Conservation (phyloP, 2,113 vertebrate species). For the Scalopus aquaticus region DNA sequence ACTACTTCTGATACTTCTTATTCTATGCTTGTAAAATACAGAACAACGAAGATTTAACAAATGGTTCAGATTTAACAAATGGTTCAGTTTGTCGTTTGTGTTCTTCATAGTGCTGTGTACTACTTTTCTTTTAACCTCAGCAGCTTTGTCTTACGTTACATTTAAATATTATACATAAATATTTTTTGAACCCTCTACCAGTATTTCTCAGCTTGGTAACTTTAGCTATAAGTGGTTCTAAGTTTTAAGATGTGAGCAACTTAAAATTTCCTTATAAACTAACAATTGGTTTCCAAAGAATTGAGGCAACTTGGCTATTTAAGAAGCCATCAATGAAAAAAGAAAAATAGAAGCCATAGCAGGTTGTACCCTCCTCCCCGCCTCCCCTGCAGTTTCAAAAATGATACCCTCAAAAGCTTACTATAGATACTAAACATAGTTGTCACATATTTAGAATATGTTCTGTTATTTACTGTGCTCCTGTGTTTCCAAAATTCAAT, state of each 20-base stretch:
- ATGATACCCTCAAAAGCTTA: background rate
- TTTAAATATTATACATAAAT: background rate
- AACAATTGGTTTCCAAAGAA: conserved; percentile 30
- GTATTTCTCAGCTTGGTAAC: background rate
- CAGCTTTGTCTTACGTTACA: background rate
- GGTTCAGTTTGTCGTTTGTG: background rate
- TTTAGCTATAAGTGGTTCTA: conserved; percentile 5
- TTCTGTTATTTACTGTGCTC: background rate
- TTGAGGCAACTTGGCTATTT: background rate
- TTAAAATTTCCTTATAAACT: background rate
- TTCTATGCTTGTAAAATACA: background rate
- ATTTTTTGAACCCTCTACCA: background rate
- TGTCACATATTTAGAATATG: conserved; percentile 17
- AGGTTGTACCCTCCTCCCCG: background rate
- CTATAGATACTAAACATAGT: conserved; percentile 8
- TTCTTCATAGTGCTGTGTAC: conserved; percentile 10
- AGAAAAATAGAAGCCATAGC: background rate
- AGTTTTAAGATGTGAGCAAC: conserved; percentile 4
- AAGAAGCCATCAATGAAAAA: conserved; percentile 24
- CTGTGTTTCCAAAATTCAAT: background rate
- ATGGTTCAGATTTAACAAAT: background rate
- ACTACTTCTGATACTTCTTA: conserved; percentile 24
- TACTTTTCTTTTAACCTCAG: conserved; percentile 10
- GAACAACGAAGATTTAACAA: background rate
- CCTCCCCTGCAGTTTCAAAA: background rate